Conservation (phyloP, 1,140 invertebrate genomes). For the Agrypnia vestita region DNA sequence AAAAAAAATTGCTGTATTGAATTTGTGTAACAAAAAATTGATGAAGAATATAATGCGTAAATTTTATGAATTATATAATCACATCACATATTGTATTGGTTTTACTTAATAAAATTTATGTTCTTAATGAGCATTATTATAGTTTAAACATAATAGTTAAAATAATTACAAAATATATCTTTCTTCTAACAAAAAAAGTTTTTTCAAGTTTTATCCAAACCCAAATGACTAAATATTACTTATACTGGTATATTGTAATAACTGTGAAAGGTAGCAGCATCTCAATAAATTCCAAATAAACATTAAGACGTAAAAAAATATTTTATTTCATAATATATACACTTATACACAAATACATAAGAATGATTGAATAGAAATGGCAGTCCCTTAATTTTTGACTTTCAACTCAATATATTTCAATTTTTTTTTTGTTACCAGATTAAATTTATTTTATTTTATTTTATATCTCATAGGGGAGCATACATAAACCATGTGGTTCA, state of each 20-base stretch:
- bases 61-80: conserved; percentile 24
- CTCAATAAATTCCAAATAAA: too few relatives aligned
- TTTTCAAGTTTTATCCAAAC: conserved; percentile 11
- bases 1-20: conserved; percentile 5
- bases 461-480: too few relatives aligned
- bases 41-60: conserved; percentile 14
- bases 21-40: conserved; percentile 23
- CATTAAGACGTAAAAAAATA: too few relatives aligned
- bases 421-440: too few relatives aligned
- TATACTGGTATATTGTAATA: conserved; percentile 2
- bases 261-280: neutral
- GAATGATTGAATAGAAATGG: too few relatives aligned
- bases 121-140: conserved; percentile 40
- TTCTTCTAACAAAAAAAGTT: conserved; percentile 45
- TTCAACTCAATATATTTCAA: too few relatives aligned
- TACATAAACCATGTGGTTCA: too few relatives aligned
- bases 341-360: too few relatives aligned
- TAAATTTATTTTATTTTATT: too few relatives aligned
- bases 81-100: conserved; percentile 32
- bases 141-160: conserved; percentile 36
- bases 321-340: too few relatives aligned
- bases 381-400: too few relatives aligned
- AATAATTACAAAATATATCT: conserved; percentile 49
- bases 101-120: conserved; percentile 34
- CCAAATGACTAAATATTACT: neutral